Evolutionary conservation across 2,113 vertebrate species (phyloP), one percentile per base, ranked within the genome.

Genomic region (Ibidorhyncha struthersii): DNA sequence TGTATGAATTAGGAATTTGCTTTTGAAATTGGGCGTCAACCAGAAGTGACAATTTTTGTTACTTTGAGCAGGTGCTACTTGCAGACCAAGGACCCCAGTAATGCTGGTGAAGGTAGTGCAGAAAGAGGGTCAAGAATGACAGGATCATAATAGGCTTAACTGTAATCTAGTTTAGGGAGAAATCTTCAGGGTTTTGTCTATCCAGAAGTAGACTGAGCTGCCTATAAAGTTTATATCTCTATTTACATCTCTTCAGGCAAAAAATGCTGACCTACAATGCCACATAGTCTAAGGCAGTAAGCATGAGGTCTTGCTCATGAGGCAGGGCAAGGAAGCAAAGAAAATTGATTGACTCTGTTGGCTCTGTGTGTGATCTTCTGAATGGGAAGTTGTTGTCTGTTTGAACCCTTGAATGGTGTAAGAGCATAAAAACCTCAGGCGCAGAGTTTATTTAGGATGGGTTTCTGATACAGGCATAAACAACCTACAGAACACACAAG

Each of bases 361-460:
- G 11, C 56, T 76, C 29, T 32, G 5, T 0, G 0, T 59, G 34
- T 59, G 55, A 50, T 90, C 49, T 85, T 85, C 32, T 71, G 41
- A 91, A 88, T 55, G n/a, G 36, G 76, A 62, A 53, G 67, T 3
- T 71, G 3, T 53, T 93, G 78, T 50, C 71, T 80, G 0, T 77
- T 70, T 92, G 65, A 93, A 93, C 71, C 26, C 72, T 74, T 74
- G 61, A 23, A 40, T 49, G 10, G 26, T 25, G 5, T 52, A 77
- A 74, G 14, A 82, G 14, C 45, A 89, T 59, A 63, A 95, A 97
- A 73, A 5, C 45, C 43, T 86, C 47, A 86, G 41, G 50, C n/a
- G 86, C 41, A 40, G n/a, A 40, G 38, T 70, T 93, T 94, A 73
- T 91, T 93, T 90, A 86, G 50, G 41, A 38, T 52, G 10, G 12